Evolutionary conservation across 2,797 vertebrate species (phyloP).

Genomic region (Mionectes olivaceus): DNA sequence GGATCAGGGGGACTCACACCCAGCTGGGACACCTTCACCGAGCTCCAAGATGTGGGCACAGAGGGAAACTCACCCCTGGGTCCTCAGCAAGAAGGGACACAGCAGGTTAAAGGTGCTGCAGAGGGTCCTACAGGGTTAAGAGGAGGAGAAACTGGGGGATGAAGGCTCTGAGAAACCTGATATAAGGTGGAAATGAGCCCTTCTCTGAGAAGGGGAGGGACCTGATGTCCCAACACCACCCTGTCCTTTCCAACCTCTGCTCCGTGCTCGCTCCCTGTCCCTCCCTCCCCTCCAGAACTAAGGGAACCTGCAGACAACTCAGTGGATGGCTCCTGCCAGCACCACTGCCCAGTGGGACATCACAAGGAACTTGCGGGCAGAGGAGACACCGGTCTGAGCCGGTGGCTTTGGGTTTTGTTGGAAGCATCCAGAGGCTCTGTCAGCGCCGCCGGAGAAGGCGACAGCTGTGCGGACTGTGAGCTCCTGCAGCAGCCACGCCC

Average conservation of each 20-base stretch:
- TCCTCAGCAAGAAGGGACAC: fast-evolving
- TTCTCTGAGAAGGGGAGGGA: neutral
- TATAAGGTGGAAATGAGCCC: fast-evolving
- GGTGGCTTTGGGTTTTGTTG: fast-evolving
- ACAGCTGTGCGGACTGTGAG: neutral
- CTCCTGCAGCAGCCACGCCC: neutral
- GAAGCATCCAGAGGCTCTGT: neutral
- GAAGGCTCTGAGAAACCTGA: neutral
- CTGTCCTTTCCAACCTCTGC: neutral
- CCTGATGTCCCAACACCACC: neutral
- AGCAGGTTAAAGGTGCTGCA: fast-evolving
- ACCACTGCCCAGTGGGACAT: fast-evolving
- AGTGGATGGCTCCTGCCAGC: neutral
- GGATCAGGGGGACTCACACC: neutral
- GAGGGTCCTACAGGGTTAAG: neutral
- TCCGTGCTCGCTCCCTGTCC: fast-evolving
- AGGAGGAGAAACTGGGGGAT: neutral
- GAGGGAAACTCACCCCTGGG: neutral
- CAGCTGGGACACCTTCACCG: neutral
- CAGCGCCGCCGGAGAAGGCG: fast-evolving
- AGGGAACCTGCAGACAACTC: neutral
- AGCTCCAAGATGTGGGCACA: neutral
- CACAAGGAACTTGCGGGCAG: fast-evolving
- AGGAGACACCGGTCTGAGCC: neutral
- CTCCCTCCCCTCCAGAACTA: neutral